Evolutionary conservation across 2,888 invertebrate genomes (phyloP).

Genomic region (Orgyia antiqua): DNA sequence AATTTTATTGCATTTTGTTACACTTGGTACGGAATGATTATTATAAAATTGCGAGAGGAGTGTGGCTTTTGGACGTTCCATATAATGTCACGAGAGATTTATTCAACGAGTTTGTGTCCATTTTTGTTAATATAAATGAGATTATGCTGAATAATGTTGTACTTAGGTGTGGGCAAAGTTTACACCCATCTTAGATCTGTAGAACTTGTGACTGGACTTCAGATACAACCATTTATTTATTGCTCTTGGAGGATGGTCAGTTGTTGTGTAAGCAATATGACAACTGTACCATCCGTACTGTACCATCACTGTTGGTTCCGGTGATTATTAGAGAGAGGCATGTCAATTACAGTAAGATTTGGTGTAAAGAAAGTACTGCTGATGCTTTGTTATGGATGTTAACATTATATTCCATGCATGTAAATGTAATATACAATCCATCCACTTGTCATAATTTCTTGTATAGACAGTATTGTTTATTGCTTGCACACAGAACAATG

Average conservation of each 20-base stretch:
- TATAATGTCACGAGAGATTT: slow-evolving; percentile 33
- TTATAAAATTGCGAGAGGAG: slow-evolving; percentile 37
- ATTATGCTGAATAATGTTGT: slow-evolving; percentile 45
- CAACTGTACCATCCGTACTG: slow-evolving; percentile 10
- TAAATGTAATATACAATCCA: slow-evolving; percentile 25
- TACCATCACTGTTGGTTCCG: slow-evolving; percentile 17
- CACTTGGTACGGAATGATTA: slow-evolving; percentile 47
- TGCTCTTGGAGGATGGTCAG: slow-evolving; percentile 29
- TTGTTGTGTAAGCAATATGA: slow-evolving; percentile 61
- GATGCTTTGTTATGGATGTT: slow-evolving; percentile 22
- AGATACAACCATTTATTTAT: slow-evolving; percentile 35
- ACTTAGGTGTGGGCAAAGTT: slow-evolving; percentile 46
- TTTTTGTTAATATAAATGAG: slow-evolving; percentile 42
- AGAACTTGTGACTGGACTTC: slow-evolving; percentile 33
- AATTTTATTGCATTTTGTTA: slow-evolving; percentile 76
- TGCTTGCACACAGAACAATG: slow-evolving; percentile 55
- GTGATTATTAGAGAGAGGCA: slow-evolving; percentile 33
- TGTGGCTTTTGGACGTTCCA: slow-evolving; percentile 33
- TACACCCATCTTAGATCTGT: slow-evolving; percentile 35
- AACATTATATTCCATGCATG: slow-evolving; percentile 23
- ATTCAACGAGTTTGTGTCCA: slow-evolving; percentile 36
- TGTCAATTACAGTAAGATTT: slow-evolving; percentile 57
- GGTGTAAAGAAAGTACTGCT: slow-evolving; percentile 23
- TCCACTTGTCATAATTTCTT: slow-evolving; percentile 41
- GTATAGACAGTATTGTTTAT: slow-evolving; percentile 54